Conservation (phyloP, 1,140 invertebrate genomes). For the Homalodisca vitripennis region DNA sequence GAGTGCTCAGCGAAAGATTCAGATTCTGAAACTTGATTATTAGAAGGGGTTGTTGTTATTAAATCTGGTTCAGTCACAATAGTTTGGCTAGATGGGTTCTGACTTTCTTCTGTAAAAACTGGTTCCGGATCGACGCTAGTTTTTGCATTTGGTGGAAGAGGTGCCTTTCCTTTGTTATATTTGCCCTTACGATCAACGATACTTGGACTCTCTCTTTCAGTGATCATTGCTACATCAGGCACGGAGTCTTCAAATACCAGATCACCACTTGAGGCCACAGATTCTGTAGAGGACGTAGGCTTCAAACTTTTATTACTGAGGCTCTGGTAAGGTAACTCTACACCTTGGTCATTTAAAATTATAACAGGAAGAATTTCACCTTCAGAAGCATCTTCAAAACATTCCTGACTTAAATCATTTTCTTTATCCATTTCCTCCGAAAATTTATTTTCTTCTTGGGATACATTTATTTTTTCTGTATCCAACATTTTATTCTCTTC, state of each 20-base stretch:
- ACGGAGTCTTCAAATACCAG: conserved; percentile 5
- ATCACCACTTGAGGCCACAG: background rate
- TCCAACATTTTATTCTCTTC: too few species aligned
- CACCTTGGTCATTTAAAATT: background rate
- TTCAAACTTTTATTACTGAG: background rate
- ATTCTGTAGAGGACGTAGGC: background rate
- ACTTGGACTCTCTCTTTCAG: background rate
- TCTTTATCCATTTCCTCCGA: too few species aligned
- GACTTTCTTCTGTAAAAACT: too few species aligned
- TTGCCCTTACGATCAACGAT: background rate
- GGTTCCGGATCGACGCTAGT: background rate
- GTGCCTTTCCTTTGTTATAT: conserved; percentile 28
- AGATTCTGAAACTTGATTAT: too few species aligned
- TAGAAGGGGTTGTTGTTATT: too few species aligned
- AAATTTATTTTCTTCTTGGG: too few species aligned
- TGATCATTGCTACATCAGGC: background rate
- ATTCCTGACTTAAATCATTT: too few species aligned
- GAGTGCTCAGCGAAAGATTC: too few species aligned
- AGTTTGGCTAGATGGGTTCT: background rate
- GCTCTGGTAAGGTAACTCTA: background rate
- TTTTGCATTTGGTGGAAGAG: conserved; percentile 34
- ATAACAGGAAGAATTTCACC: background rate
- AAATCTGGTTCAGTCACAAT: background rate
- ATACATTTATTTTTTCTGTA: too few species aligned
- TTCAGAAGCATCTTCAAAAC: conserved; percentile 7